Evolutionary conservation across 2,888 invertebrate genomes (phyloP).

Genomic region (Lasius fuliginosus): DNA sequence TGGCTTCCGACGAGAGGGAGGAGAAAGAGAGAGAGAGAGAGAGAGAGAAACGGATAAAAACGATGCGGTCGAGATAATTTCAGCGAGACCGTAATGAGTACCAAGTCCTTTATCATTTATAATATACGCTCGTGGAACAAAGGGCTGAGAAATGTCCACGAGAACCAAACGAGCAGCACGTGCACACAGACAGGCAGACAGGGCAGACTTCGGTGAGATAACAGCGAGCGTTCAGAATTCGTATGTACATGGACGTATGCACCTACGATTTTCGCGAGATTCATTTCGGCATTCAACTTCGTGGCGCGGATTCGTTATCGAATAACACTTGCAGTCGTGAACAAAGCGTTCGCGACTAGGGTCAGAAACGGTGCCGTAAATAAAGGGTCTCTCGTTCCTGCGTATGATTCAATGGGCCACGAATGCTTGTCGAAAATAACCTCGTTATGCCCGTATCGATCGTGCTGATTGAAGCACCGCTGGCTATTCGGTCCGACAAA

Average conservation of each 20-base stretch:
- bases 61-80: constrained; percentile 45
- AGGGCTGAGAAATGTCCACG: constrained; percentile 32
- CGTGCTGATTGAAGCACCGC: constrained; percentile 22
- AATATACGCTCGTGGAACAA: constrained; percentile 36
- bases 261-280: not conserved
- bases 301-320: not conserved
- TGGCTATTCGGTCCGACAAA: constrained; percentile 49
- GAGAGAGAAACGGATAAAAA: constrained; percentile 44
- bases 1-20: constrained; percentile 12
- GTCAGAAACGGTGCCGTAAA: not conserved
- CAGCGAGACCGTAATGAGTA: constrained; percentile 50
- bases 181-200: not conserved
- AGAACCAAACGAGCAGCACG: constrained; percentile 16
- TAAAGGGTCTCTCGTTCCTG: too few relatives aligned
- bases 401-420: not conserved
- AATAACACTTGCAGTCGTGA: not conserved
- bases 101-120: constrained; percentile 51
- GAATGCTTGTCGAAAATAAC: constrained; percentile 15
- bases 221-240: constrained; percentile 1
- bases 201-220: not conserved
- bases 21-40: not conserved
- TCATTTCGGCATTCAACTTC: not conserved
- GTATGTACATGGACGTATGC: not conserved
- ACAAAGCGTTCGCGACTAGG: not conserved
- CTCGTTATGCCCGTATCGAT: constrained; percentile 27